Conservation (phyloP, 53 echinoderm and acorn worm genomes). For the Astropecten irregularis region DNA sequence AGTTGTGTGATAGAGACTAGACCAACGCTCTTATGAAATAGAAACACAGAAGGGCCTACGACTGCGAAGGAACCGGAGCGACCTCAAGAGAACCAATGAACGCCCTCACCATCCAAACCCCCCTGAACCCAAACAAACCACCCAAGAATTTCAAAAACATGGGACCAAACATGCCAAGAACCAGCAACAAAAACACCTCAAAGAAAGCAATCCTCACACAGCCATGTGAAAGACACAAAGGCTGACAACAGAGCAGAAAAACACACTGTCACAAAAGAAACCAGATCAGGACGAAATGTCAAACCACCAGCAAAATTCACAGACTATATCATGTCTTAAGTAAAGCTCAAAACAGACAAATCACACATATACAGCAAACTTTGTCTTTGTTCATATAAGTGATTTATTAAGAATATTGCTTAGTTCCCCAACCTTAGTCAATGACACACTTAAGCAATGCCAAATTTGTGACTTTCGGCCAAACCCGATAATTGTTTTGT, state of each 20-base stretch:
- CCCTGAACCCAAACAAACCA: background rate
- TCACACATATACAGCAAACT: too few relatives aligned
- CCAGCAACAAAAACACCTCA: too few relatives aligned
- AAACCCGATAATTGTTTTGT: too few relatives aligned
- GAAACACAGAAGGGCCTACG: constrained; percentile 24
- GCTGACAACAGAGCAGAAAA: background rate
- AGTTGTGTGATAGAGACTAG: constrained; percentile 8
- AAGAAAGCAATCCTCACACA: background rate
- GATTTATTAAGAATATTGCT: too few relatives aligned
- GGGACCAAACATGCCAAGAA: background rate
- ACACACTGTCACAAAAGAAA: background rate
- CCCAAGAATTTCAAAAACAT: background rate
- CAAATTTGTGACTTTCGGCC: too few relatives aligned
- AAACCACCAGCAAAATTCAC: background rate
- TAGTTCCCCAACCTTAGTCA: too few relatives aligned
- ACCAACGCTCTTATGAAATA: constrained; percentile 52
- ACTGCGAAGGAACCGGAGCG: constrained; percentile 19
- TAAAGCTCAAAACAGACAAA: too few relatives aligned
- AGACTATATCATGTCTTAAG: constrained; percentile 24
- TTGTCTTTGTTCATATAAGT: too few relatives aligned
- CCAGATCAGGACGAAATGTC: constrained; percentile 32
- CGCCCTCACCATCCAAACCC: constrained; percentile 6
- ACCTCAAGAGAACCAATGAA: constrained; percentile 46
- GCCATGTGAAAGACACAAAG: background rate
- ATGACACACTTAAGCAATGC: too few relatives aligned